Evolutionary conservation across 2,888 invertebrate species (phyloP).

Genomic region (Drosophila prostipennis): DNA sequence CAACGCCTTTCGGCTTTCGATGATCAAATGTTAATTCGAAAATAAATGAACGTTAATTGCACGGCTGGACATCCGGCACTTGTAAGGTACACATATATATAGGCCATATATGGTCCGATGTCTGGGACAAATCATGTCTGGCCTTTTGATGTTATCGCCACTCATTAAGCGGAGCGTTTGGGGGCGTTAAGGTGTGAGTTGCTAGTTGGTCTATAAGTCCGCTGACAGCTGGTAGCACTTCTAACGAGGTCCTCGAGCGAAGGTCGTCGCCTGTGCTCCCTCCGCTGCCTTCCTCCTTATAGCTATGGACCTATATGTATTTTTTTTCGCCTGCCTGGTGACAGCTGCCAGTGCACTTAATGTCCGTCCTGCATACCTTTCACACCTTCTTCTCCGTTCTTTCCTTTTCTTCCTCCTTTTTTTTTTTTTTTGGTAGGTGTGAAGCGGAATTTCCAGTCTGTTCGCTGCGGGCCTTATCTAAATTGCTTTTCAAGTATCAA

Average conservation of each 20-base stretch:
- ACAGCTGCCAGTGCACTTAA: conserved; percentile 48
- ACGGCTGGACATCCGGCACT: conserved; percentile 54
- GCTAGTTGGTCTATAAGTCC: conserved; percentile 46
- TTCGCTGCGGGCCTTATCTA: conserved; percentile 72
- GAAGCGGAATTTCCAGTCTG: conserved; percentile 80
- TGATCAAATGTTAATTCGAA: conserved; percentile 79
- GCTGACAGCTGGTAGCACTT: conserved; percentile 76
- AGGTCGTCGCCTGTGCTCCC: conserved; percentile 23
- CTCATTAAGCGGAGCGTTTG: conserved; percentile 58
- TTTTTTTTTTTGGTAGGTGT: conserved; percentile 66
- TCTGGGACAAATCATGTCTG: conserved; percentile 76
- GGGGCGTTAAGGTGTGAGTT: conserved; percentile 24
- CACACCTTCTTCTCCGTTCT: conserved; percentile 59
- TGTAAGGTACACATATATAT: too few species aligned
- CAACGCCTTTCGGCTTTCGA: conserved; percentile 21
- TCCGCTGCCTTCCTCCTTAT: neutral
- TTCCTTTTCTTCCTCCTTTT: neutral
- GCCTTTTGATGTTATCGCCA: conserved; percentile 78
- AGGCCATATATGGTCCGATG: conserved; percentile 38
- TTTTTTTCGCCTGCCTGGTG: conserved; percentile 10
- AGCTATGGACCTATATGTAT: neutral
- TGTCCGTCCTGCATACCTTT: conserved; percentile 56
- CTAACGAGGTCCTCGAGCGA: conserved; percentile 58
- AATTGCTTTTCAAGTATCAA: conserved; percentile 83
- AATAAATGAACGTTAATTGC: conserved; percentile 82